Base-by-base conservation (phyloP, 2,888 invertebrate genomes). In the Mimachlamys varia region DNA sequence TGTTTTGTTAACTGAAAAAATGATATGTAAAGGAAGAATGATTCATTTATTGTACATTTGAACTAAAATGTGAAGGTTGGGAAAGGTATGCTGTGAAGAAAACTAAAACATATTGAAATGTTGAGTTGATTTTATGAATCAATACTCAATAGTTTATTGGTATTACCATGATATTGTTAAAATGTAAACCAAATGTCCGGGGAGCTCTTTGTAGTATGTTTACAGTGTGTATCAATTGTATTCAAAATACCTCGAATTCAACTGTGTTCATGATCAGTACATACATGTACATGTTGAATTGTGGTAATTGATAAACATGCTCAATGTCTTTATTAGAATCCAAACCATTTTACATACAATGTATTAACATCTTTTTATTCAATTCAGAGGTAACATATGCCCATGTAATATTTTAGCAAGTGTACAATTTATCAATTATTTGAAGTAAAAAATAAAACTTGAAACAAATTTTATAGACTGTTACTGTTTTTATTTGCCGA, bases 401-500 rank as follows among this genome's bases (percentile, higher is more conserved):
- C 76, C 33, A 76, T 7, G 76, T 33, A 76, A 76, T 76, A 33
- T 76, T 76, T 76, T 76, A 33, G 76, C 76, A 76, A 76, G 27
- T 76, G 76, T 76, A 76, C 76, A 76, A 76, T 76, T 76, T 76
- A 76, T 76, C 33, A 76, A 76, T 76, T 76, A 27, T 76, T 76
- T 22, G 76, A 76, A 76, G 27, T 76, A 33, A 76, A 76, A 76
- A 76, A 33, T 33, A 76, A 76, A 76, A 33, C 33, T 76, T 76
- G 33, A 27, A 76, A 33, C 76, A 27, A 76, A 3, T 76, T 76
- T 76, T 12, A 76, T 33, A 33, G 33, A 76, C 33, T 33, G 76
- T 76, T 76, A 13, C 3, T 76, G 76, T 76, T 76, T 76, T 27
- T 33, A 33, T 27, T 62, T 62, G 7, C 3, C 3, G 53, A 53